phyloP scores from a whole-genome alignment of 2,113 vertebrate genomes.

The Urocynchramus pylzowi region DNA sequence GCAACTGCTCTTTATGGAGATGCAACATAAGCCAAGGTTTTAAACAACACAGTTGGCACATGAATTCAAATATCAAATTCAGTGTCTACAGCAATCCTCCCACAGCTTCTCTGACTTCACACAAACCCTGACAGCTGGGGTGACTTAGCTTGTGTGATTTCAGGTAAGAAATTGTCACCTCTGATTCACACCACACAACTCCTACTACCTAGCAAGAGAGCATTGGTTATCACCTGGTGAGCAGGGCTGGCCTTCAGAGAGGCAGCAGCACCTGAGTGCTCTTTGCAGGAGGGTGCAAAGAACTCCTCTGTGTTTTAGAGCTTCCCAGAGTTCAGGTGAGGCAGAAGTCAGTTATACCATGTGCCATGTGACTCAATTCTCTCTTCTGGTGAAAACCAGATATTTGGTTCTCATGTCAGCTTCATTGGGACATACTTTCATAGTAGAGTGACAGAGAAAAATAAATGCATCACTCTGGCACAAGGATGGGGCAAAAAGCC shows the following conservation, averaged over 20 bases:
- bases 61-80: background rate
- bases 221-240: background rate
- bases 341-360: background rate
- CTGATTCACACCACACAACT: background rate
- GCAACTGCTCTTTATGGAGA: background rate
- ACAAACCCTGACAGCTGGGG: background rate
- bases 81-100: background rate
- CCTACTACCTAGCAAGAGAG: background rate
- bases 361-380: background rate
- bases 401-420: background rate
- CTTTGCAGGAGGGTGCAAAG: background rate
- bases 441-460: background rate
- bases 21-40: background rate
- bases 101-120: background rate
- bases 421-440: background rate
- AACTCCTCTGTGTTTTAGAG: background rate
- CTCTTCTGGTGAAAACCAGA: background rate
- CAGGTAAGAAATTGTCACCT: background rate
- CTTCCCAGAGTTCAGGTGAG: fast-evolving
- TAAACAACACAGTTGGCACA: background rate
- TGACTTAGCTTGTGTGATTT: background rate
- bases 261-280: background rate
- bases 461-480: background rate
- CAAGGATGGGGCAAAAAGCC: background rate
- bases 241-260: background rate